Conservation (phyloP, 2,888 invertebrate genomes). For the Synanthedon tipuliformis region DNA sequence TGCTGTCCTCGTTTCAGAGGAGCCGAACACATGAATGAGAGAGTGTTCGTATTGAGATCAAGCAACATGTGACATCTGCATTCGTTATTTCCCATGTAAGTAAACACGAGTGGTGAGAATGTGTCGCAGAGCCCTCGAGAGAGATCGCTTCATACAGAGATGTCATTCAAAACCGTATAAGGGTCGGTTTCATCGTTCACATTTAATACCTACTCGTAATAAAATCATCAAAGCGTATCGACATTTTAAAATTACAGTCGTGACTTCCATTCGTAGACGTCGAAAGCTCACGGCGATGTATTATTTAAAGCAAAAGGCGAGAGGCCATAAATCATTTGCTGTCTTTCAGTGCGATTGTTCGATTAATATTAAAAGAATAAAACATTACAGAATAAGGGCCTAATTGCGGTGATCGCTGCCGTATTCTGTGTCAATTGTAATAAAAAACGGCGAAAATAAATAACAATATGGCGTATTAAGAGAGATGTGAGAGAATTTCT, state of each 20-base stretch:
- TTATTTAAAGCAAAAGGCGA: conserved; percentile 59
- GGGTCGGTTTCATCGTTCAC: neutral
- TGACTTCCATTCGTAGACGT: conserved; percentile 60
- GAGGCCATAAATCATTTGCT: conserved; percentile 55
- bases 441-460: conserved; percentile 7
- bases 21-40: conserved; percentile 32
- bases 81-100: conserved; percentile 38
- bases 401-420: conserved; percentile 40
- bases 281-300: conserved; percentile 65
- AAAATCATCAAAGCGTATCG: conserved; percentile 51
- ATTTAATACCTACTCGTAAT: conserved; percentile 15
- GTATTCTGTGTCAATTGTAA: conserved; percentile 14
- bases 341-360: conserved; percentile 54
- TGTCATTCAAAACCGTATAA: neutral
- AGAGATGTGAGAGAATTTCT: conserved; percentile 16
- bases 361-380: conserved; percentile 48
- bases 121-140: conserved; percentile 11
- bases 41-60: conserved; percentile 28
- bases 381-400: conserved; percentile 40
- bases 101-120: conserved; percentile 19
- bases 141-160: neutral
- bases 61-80: conserved; percentile 37
- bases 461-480: neutral
- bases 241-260: conserved; percentile 65
- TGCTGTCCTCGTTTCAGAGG: conserved; percentile 5